Conservation (phyloP, 2,797 vertebrate genomes). For the Microctenopoma stevenorrisi region DNA sequence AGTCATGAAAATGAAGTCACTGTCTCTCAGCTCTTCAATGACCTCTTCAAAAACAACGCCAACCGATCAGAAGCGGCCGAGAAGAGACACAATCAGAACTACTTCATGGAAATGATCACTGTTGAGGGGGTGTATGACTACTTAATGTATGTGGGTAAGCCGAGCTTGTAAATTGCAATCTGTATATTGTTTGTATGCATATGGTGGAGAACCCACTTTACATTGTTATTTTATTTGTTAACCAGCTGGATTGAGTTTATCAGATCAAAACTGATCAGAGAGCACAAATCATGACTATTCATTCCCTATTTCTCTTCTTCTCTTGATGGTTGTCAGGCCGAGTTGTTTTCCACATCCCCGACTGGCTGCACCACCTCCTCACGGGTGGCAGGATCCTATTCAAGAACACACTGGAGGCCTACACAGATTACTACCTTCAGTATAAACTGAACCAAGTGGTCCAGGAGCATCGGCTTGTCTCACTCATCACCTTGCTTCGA, state of each 20-base stretch:
- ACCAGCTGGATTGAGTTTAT: not conserved
- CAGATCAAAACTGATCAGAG: not conserved
- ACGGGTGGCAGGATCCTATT: conserved; percentile 94
- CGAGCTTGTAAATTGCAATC: not conserved
- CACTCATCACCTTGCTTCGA: conserved; percentile 95
- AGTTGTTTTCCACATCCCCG: conserved; percentile 93
- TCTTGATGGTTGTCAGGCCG: conserved; percentile 81
- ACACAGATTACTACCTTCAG: conserved; percentile 90
- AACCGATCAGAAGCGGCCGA: conserved; percentile 90
- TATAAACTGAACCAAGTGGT: conserved; percentile 90
- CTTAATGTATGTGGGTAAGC: conserved; percentile 95
- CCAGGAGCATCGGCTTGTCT: conserved; percentile 94
- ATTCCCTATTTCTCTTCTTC: not conserved
- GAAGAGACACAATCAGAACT: conserved; percentile 94
- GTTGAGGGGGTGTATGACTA: conserved; percentile 97
- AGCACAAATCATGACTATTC: not conserved
- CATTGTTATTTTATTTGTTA: not conserved
- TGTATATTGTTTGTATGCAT: not conserved
- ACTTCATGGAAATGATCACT: conserved; percentile 94
- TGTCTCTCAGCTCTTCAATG: conserved; percentile 89
- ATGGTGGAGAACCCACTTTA: not conserved
- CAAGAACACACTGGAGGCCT: conserved; percentile 94
- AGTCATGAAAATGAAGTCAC: not conserved
- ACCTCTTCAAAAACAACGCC: conserved; percentile 95
- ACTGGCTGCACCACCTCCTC: conserved; percentile 96